phyloP scores from a whole-genome alignment of 2,888 invertebrate genomes.

The Ectobius pallidus region DNA sequence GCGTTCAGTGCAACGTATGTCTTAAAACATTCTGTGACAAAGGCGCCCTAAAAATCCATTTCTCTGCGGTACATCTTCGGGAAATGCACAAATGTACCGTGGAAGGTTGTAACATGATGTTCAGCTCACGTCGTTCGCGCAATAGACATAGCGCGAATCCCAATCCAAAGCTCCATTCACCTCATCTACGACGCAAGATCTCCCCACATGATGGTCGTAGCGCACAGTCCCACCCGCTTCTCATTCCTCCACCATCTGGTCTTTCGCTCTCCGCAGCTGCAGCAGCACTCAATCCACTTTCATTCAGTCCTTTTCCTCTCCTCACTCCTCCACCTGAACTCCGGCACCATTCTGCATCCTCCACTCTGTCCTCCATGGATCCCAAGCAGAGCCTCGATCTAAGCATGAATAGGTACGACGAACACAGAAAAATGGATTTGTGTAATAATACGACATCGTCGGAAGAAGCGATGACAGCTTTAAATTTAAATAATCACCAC shows the following conservation, averaged over 20 bases:
- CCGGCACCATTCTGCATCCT: constrained; percentile 61
- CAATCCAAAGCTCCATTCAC: constrained; percentile 96
- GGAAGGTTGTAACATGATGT: constrained; percentile 99
- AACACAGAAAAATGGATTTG: constrained; percentile 56
- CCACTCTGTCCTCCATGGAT: constrained; percentile 63
- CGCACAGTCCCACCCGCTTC: constrained; percentile 78
- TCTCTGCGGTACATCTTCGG: constrained; percentile 96
- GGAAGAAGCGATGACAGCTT: constrained; percentile 54
- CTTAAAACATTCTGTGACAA: constrained; percentile 99
- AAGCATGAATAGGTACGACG: constrained; percentile 51
- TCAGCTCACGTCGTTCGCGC: constrained; percentile 92
- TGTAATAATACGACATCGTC: constrained; percentile 53
- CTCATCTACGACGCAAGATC: constrained; percentile 90
- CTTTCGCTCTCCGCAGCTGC: constrained; percentile 64
- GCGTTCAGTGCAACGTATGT: constrained; percentile 98
- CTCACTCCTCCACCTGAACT: constrained; percentile 56
- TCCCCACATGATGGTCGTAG: constrained; percentile 93
- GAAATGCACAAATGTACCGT: constrained; percentile 99
- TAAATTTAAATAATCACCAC: constrained; percentile 50
- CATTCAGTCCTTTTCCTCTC: constrained; percentile 80
- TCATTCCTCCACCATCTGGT: constrained; percentile 75
- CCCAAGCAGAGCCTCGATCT: constrained; percentile 70
- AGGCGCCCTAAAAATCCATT: constrained; percentile 98
- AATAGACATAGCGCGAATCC: constrained; percentile 98
- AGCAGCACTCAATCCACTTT: constrained; percentile 70